Evolutionary conservation across 2,888 invertebrate genomes (phyloP), one percentile per base, ranked within the genome.

Genomic region (Actias luna): DNA sequence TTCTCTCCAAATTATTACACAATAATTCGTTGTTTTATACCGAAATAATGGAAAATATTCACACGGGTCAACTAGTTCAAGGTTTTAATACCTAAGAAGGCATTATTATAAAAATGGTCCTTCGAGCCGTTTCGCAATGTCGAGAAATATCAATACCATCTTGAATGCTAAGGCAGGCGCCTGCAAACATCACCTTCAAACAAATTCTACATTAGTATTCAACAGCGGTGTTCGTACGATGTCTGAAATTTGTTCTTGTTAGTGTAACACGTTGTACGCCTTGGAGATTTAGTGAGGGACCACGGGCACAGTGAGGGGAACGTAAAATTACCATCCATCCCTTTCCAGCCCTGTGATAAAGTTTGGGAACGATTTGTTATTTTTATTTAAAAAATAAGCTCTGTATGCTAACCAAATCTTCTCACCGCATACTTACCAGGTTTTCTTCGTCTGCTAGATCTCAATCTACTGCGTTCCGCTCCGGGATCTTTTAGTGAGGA

Each of bases 181-280:
- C 22, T 25, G 22, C 12, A 50, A 25, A 50, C 22, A 50, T 50
- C 46, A 50, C 46, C 46, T 50, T 25, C 25, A 50, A 50, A 25
- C 25, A 50, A 50, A 50, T 50, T 50, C 46, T 2, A 12, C 46
- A 55, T 55, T 55, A 29, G 27, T 55, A 55, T 55, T 55, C 55
- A 55, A 55, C 55, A 7, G n/a, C 5, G 27, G 29, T 55, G 27
- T 16, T 46, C 29, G 52, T 29, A 55, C 52, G 52, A 16, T n/a
- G 55, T 55, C 55, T 29, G 55, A 55, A 55, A 55, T 55, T 55
- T 55, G 55, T 55, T 55, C 29, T 55, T 27, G 29, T 29, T 55
- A 55, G 55, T 55, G 55, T 29, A 55, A 29, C 55, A 29, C 55
- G 7, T 29, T 55, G 29, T 55, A 55, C 55, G 29, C 46, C 46